Evolutionary conservation across 2,888 invertebrate genomes (phyloP), one percentile per base, ranked within the genome.

Genomic region (Atherix ibis): DNA sequence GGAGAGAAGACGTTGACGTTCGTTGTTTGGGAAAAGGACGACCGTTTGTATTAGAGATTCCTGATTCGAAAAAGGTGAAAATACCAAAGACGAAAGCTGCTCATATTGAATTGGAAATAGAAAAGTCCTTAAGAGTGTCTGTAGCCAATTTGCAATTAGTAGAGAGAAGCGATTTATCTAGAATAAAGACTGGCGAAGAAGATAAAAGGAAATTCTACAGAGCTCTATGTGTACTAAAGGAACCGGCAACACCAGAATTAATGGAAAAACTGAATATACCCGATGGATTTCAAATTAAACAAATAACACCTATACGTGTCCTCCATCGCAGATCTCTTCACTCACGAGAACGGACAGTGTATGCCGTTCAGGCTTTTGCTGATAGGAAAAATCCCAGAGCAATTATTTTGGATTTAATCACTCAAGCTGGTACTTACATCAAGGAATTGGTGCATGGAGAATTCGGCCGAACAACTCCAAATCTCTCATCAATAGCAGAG

Each of bases 391-490:
- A 57, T 45, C 46, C 44, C 0, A 47, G 47, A 4, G 32, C 49
- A 6, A 72, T 92, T 47, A 64, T 68, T 30, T 49, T 91, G 18
- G 67, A 71, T 39, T 46, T 91, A 14, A 70, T 70, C 31, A 85
- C 89, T 1, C 82, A 88, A 52, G 94, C 94, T 8, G 94, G 94
- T 27, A 89, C 92, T 25, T 98, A 98, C 56, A 76, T 98, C 2
- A 98, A 98, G 63, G 97, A 98, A 65, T 87, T 97, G 65, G 83
- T 88, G 14, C 92, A 97, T 62, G 89, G 95, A 3, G 97, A 98
- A 64, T 82, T 94, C 54, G 83, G 87, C 2, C 68, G 97, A 44
- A 91, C 92, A 1, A 56, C 53, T 8, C 97, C 97, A 0, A 76
- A 71, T 47, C 63, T 95, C 17, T 62, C 71, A 2, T 67, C 71